Evolutionary conservation across 1,140 invertebrate species (phyloP), one percentile per base, ranked within the genome.

Genomic region (Dendrolimus punctatus): DNA sequence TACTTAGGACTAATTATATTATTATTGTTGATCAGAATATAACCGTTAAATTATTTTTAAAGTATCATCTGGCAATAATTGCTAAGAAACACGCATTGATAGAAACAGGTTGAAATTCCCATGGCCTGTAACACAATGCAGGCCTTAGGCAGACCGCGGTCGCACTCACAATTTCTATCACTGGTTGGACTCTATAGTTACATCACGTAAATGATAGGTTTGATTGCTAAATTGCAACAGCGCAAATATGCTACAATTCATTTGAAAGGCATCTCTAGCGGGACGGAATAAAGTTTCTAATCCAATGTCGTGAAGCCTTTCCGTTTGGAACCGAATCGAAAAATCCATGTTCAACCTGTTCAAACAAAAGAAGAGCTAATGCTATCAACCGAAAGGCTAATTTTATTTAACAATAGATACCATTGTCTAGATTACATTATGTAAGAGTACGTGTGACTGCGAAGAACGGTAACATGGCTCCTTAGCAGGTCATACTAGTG

Each of bases 401-500:
- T 54, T 76, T 79, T 53, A 65, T 58, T 49, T 66, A 61, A 58
- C 60, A 42, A 64, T 49, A 59, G 51, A 70, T 66, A 53, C 66
- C 66, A 75, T 73, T 79, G 73, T 77, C 64, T 76, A 71, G 64
- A 64, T 59, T 72, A 66, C 64, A 76, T 83, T 81, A 83, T 80
- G 73, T 80, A 80, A 82, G 74, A 68, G 64, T 64, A 71, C 73
- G 69, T 79, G 71, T 69, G 75, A 77, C 63, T 80, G 71, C 65
- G 62, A 66, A 63, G 70, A 85, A 80, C 78, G 71, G 78, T 78
- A 76, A 80, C 73, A 66, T 73, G 67, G 74, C 80, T 75, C 69
- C 67, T 78, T 77, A 78, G 69, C 79, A 80, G 81, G 79, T 85
- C 79, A 79, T 71, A 76, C 67, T 79, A 66, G 71, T 73, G 72